These are phyloP conservation scores for Himalopsyche phryganea DNA, from an alignment of 1,140 invertebrate species.

Conservation along the genomic window DNA sequence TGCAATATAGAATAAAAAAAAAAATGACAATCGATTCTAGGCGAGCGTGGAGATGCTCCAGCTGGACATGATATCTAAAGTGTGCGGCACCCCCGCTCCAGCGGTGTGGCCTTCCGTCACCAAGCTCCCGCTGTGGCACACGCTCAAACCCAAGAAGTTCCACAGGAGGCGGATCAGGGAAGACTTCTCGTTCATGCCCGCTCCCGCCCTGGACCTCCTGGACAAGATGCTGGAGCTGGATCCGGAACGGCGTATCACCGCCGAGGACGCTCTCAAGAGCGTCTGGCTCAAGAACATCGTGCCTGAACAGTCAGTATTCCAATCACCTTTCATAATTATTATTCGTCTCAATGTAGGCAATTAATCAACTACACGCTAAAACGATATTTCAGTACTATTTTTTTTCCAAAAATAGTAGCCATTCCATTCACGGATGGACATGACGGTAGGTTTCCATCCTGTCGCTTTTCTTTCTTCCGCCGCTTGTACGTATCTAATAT, in stretches of 20 bases:
- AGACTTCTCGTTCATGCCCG: conserved; percentile 90
- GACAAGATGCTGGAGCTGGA: conserved; percentile 97
- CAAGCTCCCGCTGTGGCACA: conserved; percentile 88
- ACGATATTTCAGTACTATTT: too few species aligned
- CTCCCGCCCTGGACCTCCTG: conserved; percentile 83
- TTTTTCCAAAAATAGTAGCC: too few species aligned
- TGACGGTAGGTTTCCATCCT: too few species aligned
- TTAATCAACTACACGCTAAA: too few species aligned
- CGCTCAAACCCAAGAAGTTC: conserved; percentile 87
- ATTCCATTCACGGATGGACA: too few species aligned
- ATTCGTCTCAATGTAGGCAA: too few species aligned
- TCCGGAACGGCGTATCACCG: conserved; percentile 89
- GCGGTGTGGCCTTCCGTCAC: conserved; percentile 98
- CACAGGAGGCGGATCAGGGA: conserved; percentile 86
- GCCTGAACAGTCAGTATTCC: conserved; percentile 73
- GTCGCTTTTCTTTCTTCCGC: too few species aligned
- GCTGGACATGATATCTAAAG: conserved; percentile 88
- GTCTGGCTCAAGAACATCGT: conserved; percentile 92
- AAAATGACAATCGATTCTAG: too few species aligned
- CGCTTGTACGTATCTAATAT: too few species aligned
- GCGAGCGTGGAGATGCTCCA: conserved; percentile 92
- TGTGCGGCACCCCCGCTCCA: conserved; percentile 94
- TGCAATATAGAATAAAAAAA: too few species aligned
- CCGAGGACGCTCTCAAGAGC: conserved; percentile 89
- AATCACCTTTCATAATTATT: too few species aligned